phyloP scores from a whole-genome alignment of 2,113 vertebrate species.

The Xiphophorus couchianus region DNA sequence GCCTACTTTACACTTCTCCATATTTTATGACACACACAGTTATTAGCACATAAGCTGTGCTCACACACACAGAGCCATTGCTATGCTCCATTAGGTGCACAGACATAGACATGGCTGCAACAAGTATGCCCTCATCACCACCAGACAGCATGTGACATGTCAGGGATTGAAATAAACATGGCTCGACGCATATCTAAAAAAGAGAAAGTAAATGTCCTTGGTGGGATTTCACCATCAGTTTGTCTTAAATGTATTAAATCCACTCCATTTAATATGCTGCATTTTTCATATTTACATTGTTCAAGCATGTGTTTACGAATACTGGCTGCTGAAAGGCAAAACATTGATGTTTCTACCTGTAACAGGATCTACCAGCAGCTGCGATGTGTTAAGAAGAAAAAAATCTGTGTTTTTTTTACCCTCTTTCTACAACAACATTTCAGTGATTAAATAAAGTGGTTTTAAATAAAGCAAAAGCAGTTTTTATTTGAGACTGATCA shows the following conservation, averaged over 20 bases:
- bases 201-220: background rate
- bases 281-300: background rate
- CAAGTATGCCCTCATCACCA: background rate
- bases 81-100: background rate
- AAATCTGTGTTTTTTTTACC: background rate
- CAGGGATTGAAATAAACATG: constrained; percentile 8
- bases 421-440: background rate
- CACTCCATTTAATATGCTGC: background rate
- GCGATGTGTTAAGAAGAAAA: background rate
- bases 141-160: constrained; percentile 29
- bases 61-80: background rate
- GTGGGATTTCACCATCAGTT: background rate
- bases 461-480: background rate
- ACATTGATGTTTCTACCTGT: background rate
- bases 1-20: constrained; percentile 66
- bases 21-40: constrained; percentile 62
- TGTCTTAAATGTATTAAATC: background rate
- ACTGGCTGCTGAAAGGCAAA: background rate
- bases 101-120: constrained; percentile 1
- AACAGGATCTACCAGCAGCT: background rate
- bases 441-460: background rate
- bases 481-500: background rate
- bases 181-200: background rate
- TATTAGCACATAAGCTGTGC: background rate
- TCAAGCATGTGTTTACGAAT: background rate